Evolutionary conservation across 2,888 invertebrate species (phyloP).

Genomic region (Conomelus anceps): DNA sequence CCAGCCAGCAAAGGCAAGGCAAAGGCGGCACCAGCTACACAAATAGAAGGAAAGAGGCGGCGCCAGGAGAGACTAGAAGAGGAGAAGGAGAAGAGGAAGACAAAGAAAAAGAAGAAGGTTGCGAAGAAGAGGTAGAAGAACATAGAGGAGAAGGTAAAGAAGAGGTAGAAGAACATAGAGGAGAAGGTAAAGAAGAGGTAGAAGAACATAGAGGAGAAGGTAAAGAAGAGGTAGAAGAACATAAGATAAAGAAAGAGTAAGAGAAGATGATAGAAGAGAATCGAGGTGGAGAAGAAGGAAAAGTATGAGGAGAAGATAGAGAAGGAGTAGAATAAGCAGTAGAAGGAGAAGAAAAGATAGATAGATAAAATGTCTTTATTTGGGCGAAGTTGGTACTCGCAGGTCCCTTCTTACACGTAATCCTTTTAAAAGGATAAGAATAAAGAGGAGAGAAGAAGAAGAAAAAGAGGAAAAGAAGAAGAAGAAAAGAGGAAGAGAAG

Average conservation of each 20-base stretch:
- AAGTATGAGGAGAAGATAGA: not conserved
- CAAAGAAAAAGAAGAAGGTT: not conserved
- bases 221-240: slow-evolving; percentile 23
- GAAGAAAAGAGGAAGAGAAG: not conserved
- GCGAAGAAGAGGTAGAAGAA: slow-evolving; percentile 3
- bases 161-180: not conserved
- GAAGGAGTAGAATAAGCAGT: slow-evolving; percentile 10
- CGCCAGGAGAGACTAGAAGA: not conserved
- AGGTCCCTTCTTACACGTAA: no score
- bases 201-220: slow-evolving; percentile 1
- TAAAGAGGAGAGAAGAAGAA: not conserved
- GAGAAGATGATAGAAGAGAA: not conserved
- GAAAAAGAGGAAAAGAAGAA: no score
- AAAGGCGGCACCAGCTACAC: not conserved
- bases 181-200: not conserved
- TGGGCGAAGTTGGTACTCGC: no score
- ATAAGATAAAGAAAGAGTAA: slow-evolving; percentile 19
- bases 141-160: slow-evolving; percentile 4
- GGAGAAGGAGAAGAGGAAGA: not conserved
- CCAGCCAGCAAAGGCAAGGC: not conserved
- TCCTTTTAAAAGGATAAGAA: no score
- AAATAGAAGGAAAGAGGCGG: not conserved
- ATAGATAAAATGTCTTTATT: no score
- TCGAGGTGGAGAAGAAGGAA: not conserved
- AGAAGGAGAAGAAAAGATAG: slow-evolving; percentile 4